A percentile compares a stretch with the other conserved stretches of the same genome.
phyloP scores from a whole-genome alignment of 30 jellyfish, hydroid and myxozoan species.

The Hydra vulgaris region DNA sequence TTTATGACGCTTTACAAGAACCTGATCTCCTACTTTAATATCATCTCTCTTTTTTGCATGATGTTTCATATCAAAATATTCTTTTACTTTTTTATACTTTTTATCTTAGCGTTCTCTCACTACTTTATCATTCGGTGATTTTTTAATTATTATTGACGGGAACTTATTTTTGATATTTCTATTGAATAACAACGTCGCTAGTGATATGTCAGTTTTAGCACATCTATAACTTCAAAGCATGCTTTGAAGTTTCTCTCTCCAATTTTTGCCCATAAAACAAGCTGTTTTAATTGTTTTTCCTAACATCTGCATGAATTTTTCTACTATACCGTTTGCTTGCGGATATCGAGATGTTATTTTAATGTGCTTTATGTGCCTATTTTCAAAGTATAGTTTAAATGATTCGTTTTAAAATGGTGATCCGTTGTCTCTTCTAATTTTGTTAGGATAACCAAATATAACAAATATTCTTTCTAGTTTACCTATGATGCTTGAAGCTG shows the following conservation, averaged over 20 bases:
- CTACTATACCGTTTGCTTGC: slow-evolving; percentile 15
- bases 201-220: background rate
- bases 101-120: no score
- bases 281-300: background rate
- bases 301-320: slow-evolving; percentile 9
- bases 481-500: background rate
- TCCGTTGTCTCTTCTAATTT: slow-evolving; percentile 9
- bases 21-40: no score
- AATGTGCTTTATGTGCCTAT: slow-evolving; percentile 7
- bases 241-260: background rate
- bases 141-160: no score
- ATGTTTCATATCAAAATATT: no score
- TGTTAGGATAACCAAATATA: slow-evolving; percentile 4
- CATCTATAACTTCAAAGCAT: no score
- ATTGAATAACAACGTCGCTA: background rate
- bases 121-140: no score
- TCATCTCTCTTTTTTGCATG: no score
- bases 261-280: background rate
- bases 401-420: slow-evolving; percentile 14
- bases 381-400: background rate
- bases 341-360: slow-evolving; percentile 13
- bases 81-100: no score
- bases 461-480: no score
- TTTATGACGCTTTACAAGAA: no score
- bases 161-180: no score